These are phyloP conservation scores for Hydrotaea cyrtoneurina DNA, from an alignment of 2,888 invertebrate species.

Conservation along the genomic window DNA sequence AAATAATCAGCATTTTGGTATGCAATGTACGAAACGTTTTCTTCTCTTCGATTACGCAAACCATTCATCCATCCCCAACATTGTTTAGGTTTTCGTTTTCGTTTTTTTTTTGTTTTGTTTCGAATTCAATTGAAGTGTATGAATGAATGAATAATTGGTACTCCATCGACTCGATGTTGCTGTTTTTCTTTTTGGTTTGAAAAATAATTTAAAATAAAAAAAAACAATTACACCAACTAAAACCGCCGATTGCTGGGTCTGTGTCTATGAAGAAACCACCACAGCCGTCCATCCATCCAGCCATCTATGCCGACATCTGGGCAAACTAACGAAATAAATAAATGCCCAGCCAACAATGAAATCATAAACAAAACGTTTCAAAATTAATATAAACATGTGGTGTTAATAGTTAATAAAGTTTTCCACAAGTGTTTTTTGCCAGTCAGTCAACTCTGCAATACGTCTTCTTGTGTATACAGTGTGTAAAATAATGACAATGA, in stretches of 20 bases:
- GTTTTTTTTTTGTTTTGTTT: not conserved
- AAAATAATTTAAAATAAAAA: not conserved
- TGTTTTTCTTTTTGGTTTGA: not conserved
- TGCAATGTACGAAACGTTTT: slow-evolving; percentile 59
- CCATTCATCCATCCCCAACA: slow-evolving; percentile 10
- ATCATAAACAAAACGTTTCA: slow-evolving; percentile 26
- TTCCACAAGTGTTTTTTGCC: not conserved
- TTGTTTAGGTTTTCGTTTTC: slow-evolving; percentile 55
- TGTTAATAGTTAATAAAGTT: slow-evolving; percentile 8
- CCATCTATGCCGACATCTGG: not conserved
- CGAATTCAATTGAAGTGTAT: slow-evolving; percentile 4
- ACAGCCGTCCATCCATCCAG: too few species aligned
- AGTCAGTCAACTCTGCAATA: too few species aligned
- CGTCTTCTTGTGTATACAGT: too few species aligned
- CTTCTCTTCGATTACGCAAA: slow-evolving; percentile 58
- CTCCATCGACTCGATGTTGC: slow-evolving; percentile 3
- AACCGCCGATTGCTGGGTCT: slow-evolving; percentile 16
- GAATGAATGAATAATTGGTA: slow-evolving; percentile 31
- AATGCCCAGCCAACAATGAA: slow-evolving; percentile 10
- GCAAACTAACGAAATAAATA: slow-evolving; percentile 2
- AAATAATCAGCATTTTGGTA: slow-evolving; percentile 56
- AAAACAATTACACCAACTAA: not conserved
- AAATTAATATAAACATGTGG: slow-evolving; percentile 14
- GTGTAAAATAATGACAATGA: slow-evolving; percentile 15
- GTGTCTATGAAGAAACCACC: slow-evolving; percentile 18